These are phyloP conservation scores for Latrodectus geometricus DNA, from an alignment of 1,140 invertebrate genomes.

Conservation along the genomic window DNA sequence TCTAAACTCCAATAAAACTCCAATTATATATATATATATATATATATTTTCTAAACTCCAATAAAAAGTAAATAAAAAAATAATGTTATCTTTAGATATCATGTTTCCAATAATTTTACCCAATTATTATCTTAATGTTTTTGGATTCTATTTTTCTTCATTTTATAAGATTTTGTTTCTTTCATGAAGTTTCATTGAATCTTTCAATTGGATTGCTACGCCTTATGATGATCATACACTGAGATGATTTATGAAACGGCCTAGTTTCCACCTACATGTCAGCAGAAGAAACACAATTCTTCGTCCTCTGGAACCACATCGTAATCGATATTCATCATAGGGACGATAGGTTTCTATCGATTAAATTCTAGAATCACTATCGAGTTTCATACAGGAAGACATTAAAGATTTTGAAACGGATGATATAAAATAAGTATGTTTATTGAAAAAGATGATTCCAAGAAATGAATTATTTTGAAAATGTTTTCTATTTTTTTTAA, in stretches of 20 bases:
- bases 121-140: no score
- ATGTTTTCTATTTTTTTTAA: neutral
- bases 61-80: no score
- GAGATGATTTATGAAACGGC: conserved; percentile 6
- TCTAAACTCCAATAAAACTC: no score
- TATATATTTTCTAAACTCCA: no score
- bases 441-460: conserved; percentile 32
- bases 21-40: no score
- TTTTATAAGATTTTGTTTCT: no score
- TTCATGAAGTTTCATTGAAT: neutral
- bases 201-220: conserved; percentile 6
- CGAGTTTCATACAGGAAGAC: neutral
- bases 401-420: neutral
- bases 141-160: no score
- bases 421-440: conserved; percentile 30
- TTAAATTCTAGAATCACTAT: neutral
- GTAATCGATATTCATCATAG: conserved; percentile 18
- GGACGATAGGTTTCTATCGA: neutral
- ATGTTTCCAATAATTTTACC: no score
- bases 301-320: neutral
- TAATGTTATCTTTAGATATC: no score
- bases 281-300: neutral
- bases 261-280: neutral
- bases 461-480: neutral
- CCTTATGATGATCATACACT: conserved; percentile 9